These are phyloP conservation scores for Prosopocoilus inquinatus DNA, from an alignment of 2,888 invertebrate genomes.

Conservation along the genomic window DNA sequence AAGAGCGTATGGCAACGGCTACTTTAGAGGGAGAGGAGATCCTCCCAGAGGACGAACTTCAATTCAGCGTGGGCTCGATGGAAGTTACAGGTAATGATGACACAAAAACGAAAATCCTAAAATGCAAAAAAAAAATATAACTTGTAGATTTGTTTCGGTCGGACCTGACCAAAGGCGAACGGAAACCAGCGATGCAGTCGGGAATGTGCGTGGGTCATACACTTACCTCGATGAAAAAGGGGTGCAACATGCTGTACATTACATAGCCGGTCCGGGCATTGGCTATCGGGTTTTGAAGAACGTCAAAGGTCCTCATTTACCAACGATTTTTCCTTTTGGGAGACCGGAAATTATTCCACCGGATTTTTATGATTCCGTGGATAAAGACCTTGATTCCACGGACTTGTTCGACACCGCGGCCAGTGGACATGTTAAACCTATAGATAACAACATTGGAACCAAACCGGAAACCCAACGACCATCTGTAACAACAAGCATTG, in stretches of 20 bases:
- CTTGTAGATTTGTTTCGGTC: constrained; percentile 65
- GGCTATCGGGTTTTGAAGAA: constrained; percentile 74
- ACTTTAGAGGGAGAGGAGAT: constrained; percentile 63
- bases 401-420: constrained; percentile 54
- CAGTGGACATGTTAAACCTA: constrained; percentile 46
- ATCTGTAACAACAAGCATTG: neutral
- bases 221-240: constrained; percentile 78
- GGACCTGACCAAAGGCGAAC: constrained; percentile 75
- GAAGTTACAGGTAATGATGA: constrained; percentile 62
- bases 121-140: no score
- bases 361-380: constrained; percentile 41
- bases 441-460: neutral
- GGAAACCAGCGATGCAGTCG: constrained; percentile 69
- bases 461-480: neutral
- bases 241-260: constrained; percentile 72
- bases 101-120: neutral
- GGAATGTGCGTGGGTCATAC: constrained; percentile 73
- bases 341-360: constrained; percentile 48
- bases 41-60: constrained; percentile 69
- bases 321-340: constrained; percentile 57
- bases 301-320: constrained; percentile 65
- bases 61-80: constrained; percentile 69
- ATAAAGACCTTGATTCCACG: constrained; percentile 38
- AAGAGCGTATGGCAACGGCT: constrained; percentile 61
- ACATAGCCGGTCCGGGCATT: constrained; percentile 76